Conservation (phyloP, 1,140 invertebrate genomes). For the Diplogasteroides magnus region DNA sequence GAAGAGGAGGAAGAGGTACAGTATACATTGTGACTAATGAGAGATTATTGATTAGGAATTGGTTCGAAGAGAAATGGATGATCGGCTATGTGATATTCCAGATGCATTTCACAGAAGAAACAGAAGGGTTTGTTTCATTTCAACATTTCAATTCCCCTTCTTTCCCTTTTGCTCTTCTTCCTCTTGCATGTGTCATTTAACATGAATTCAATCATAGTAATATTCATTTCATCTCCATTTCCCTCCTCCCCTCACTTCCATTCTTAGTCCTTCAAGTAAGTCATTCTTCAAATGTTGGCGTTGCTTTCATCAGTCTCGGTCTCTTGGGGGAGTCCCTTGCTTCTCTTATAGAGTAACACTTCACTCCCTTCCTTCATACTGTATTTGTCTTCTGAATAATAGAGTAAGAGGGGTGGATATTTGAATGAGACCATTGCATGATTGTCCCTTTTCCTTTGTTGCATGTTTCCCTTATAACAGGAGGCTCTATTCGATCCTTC, state of each 20-base stretch:
- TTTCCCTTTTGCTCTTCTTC: background rate
- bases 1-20: no score
- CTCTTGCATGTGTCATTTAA: background rate
- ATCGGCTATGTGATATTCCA: conserved; percentile 46
- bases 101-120: conserved; percentile 36
- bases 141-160: background rate
- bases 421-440: no score
- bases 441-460: no score
- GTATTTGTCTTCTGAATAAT: no score
- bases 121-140: conserved; percentile 29
- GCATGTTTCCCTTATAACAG: no score
- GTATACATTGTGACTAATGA: no score
- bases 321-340: no score
- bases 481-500: no score
- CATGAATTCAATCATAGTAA: background rate
- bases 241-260: background rate
- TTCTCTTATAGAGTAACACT: no score
- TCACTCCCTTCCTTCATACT: no score
- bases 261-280: background rate
- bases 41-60: conserved; percentile 42
- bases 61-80: conserved; percentile 46
- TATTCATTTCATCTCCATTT: background rate
- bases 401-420: no score
- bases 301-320: background rate
- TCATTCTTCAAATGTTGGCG: no score